Percentiles rank a stretch among this genome's conserved stretches.
Conservation (phyloP, 1,140 invertebrate species). For the Nephila pilipes region DNA sequence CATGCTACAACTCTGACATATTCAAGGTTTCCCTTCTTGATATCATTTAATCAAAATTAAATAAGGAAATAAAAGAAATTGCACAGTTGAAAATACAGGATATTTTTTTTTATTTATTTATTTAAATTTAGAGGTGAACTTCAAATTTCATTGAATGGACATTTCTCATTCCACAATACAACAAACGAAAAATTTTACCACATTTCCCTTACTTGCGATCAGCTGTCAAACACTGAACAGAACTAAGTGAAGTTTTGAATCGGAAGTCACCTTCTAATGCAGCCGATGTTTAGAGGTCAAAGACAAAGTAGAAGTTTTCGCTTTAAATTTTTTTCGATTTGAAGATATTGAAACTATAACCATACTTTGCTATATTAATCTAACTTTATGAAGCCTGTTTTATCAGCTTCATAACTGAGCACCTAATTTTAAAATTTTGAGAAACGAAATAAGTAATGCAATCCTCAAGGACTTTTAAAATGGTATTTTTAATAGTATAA, state of each 20-base stretch:
- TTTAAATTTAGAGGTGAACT: background rate
- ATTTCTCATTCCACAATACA: background rate
- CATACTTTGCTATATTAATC: background rate
- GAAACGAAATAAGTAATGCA: too few species aligned
- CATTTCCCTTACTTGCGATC: background rate
- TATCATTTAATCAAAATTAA: background rate
- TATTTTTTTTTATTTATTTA: background rate
- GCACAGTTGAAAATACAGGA: background rate
- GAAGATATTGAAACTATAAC: background rate
- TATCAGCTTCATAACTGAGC: too few species aligned
- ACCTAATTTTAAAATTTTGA: too few species aligned
- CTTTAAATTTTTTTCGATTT: background rate
- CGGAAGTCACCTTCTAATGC: constrained; percentile 70
- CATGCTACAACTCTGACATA: too few species aligned
- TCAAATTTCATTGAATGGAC: background rate
- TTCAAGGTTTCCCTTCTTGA: background rate
- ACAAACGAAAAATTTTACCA: background rate
- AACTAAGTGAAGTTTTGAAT: constrained; percentile 51
- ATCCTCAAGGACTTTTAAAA: too few species aligned
- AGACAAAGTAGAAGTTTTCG: constrained; percentile 58
- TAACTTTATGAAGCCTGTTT: too few species aligned
- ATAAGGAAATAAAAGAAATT: background rate
- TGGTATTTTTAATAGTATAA: too few species aligned
- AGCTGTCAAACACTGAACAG: constrained; percentile 45
- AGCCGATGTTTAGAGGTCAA: constrained; percentile 71